phyloP scores from a whole-genome alignment of 2,888 invertebrate species.

The Caenorhabditis doughertyi region DNA sequence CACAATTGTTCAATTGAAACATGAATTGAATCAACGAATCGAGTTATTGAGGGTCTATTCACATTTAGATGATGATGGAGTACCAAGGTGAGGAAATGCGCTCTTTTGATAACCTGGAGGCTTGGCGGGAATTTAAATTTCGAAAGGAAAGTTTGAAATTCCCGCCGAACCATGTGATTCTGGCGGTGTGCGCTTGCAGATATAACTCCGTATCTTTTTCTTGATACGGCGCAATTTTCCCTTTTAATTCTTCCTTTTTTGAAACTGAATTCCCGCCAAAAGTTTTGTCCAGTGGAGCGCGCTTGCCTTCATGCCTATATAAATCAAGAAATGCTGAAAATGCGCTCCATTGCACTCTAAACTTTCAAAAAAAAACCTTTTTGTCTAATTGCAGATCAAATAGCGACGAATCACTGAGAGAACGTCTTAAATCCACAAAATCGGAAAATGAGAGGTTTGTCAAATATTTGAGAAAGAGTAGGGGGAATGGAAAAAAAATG shows the following conservation, averaged over 20 bases:
- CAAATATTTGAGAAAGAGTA: conserved; percentile 5
- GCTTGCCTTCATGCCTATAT: too few species aligned
- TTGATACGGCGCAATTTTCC: too few species aligned
- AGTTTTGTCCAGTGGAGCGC: too few species aligned
- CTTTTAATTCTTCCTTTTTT: too few species aligned
- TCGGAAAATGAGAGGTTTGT: conserved; percentile 65
- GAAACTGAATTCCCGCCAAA: too few species aligned
- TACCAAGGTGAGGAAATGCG: conserved; percentile 49
- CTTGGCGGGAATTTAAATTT: too few species aligned
- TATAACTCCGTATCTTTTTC: too few species aligned
- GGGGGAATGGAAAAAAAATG: not conserved
- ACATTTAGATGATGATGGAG: conserved; percentile 73
- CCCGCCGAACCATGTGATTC: not conserved
- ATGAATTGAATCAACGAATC: conserved; percentile 86
- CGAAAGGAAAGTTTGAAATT: not conserved
- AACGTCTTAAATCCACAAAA: conserved; percentile 60
- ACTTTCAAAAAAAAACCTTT: not conserved
- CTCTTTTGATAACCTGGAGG: too few species aligned
- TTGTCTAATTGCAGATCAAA: conserved; percentile 54
- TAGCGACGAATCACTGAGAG: conserved; percentile 64
- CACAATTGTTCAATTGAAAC: conserved; percentile 88
- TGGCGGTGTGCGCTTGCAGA: too few species aligned
- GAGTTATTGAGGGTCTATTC: conserved; percentile 76
- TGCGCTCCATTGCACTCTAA: too few species aligned
- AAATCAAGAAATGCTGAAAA: too few species aligned